phyloP scores from a whole-genome alignment of 2,113 vertebrate species.

The Muntiacus reevesi region DNA sequence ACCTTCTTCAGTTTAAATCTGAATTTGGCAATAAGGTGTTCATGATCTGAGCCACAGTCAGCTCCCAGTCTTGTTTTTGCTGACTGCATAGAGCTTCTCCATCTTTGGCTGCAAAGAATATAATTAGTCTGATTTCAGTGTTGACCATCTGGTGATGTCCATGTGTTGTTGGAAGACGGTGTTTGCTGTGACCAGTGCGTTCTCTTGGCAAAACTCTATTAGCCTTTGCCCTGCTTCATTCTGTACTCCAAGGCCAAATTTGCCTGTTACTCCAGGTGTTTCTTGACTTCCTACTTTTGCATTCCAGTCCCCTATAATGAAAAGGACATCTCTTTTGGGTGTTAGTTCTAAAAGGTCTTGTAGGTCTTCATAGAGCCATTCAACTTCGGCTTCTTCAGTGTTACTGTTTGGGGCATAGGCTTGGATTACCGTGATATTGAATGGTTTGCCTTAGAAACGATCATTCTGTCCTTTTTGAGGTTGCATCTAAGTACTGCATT shows the following conservation, averaged over 20 bases:
- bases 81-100: not conserved
- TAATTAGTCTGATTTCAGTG: not conserved
- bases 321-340: not conserved
- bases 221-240: not conserved
- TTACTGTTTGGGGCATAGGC: not conserved
- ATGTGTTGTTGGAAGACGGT: not conserved
- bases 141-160: not conserved
- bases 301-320: not conserved
- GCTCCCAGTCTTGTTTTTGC: accelerated
- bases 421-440: not conserved
- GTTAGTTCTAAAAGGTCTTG: not conserved
- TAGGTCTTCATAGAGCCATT: not conserved
- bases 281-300: not conserved
- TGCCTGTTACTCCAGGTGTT: not conserved
- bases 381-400: not conserved
- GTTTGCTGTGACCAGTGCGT: accelerated
- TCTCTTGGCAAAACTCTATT: not conserved
- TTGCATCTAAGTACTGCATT: not conserved
- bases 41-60: not conserved
- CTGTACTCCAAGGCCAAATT: not conserved
- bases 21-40: not conserved
- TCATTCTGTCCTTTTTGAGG: not conserved
- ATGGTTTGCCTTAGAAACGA: not conserved
- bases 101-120: not conserved
- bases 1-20: not conserved